These are phyloP conservation scores for Pseudanteris insignis DNA, from an alignment of 2,888 invertebrate genomes.

Conservation along the genomic window DNA sequence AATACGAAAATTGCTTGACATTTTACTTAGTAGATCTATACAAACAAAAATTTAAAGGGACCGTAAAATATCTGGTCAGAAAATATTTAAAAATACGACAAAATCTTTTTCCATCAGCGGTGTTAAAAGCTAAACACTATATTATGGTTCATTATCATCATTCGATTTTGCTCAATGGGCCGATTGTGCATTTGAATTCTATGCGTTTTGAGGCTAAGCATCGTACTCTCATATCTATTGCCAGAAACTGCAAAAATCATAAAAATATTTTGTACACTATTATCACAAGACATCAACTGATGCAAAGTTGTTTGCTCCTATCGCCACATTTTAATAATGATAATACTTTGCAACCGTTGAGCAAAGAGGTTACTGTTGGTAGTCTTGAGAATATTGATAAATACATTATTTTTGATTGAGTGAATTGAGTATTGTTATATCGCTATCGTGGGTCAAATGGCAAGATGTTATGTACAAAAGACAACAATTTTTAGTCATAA, in stretches of 20 bases:
- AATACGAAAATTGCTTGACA: slow-evolving; percentile 31
- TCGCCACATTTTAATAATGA: background rate
- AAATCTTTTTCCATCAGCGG: slow-evolving; percentile 22
- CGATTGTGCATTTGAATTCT: slow-evolving; percentile 7
- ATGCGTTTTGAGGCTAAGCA: slow-evolving; percentile 23
- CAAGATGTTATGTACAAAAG: too few species aligned
- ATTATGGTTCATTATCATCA: slow-evolving; percentile 19
- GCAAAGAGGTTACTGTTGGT: too few species aligned
- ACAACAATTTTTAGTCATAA: too few species aligned
- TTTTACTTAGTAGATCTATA: slow-evolving; percentile 9
- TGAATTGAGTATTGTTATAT: background rate
- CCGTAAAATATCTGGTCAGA: slow-evolving; percentile 6
- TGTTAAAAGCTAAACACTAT: slow-evolving; percentile 26
- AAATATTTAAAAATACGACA: slow-evolving; percentile 8
- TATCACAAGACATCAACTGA: background rate
- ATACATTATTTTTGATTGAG: background rate
- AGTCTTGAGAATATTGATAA: too few species aligned
- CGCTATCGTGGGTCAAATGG: too few species aligned
- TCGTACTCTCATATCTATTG: slow-evolving; percentile 1
- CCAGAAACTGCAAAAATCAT: slow-evolving; percentile 1
- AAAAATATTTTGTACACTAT: background rate
- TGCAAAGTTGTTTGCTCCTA: background rate
- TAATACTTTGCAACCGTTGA: background rate
- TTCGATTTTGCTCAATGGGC: slow-evolving; percentile 7
- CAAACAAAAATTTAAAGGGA: background rate